Base-by-base conservation (phyloP, 1,140 invertebrate genomes). In the Eupeodes corollae region DNA sequence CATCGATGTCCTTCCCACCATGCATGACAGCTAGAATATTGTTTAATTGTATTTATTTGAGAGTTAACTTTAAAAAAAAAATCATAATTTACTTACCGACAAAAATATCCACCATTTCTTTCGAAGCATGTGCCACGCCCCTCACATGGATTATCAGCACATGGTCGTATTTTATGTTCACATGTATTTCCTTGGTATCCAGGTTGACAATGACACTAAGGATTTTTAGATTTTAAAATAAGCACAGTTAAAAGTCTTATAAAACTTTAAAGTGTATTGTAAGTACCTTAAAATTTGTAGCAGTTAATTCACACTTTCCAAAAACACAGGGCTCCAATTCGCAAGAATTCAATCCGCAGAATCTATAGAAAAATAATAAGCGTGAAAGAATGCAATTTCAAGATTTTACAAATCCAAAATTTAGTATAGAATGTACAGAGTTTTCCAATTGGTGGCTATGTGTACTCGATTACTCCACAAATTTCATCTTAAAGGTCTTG, bases 301-400 rank as follows among this genome's bases (percentile, higher is more conserved):
- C 41, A 1, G 74, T 75, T 12, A 84, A 57, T 47, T 79, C 70
- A 52, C 84, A 87, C 46, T 74, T 73, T 3, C 84, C 84, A 67
- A 80, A 82, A 12, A 79, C 63, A 61, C 84, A 87, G 0, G 83
- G 81, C 10, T 80, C 76, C 15, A 80, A 55, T 55, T 86, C 82
- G 63, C 84, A 87, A 33, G 80, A 71, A 3, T 77, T 83, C 33
- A 85, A 61, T 26, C 77, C 74, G 61, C 83, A 84, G 61, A 84
- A 82, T 50, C 79, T 69, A 16, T 1, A 37, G 16, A 15, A 37
- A 35, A 46, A 19, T 46, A 26, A 26, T 26, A 5, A 26, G 8
- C 21, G 3, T 8, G 21, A 26, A 26, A 26, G 8, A 3, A 26
- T n/a, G n/a, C n/a, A n/a, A n/a, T n/a, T n/a, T n/a, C n/a, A n/a